A percentile compares a stretch with the other conserved stretches of the same genome.
Conservation (phyloP, 1,140 invertebrate species). For the Ceratosolen fusciceps region DNA sequence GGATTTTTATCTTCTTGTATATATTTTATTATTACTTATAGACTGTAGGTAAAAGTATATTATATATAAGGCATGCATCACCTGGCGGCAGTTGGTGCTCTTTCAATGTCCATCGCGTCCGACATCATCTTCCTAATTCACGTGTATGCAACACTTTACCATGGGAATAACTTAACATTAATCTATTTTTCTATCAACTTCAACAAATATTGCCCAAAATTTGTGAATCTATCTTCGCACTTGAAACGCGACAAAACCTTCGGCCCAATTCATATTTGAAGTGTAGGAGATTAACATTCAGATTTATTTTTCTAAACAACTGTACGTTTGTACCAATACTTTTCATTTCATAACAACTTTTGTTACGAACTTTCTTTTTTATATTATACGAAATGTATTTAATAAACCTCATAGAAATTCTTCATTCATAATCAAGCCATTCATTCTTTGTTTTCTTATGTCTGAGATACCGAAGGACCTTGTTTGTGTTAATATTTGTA, state of each 20-base stretch:
- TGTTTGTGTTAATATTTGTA: not conserved
- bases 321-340: slow-evolving; percentile 28
- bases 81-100: slow-evolving; percentile 64
- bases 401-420: slow-evolving; percentile 25
- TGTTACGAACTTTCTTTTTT: slow-evolving; percentile 19
- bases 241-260: slow-evolving; percentile 11
- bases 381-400: not conserved
- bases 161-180: slow-evolving; percentile 43
- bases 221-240: slow-evolving; percentile 42
- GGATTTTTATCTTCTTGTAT: too few species aligned
- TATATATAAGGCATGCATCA: slow-evolving; percentile 69
- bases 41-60: slow-evolving; percentile 46
- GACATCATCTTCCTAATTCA: slow-evolving; percentile 37
- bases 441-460: not conserved
- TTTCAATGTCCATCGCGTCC: slow-evolving; percentile 55
- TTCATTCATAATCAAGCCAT: slow-evolving; percentile 10
- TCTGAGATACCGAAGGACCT: slow-evolving; percentile 29
- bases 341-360: slow-evolving; percentile 39
- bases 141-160: slow-evolving; percentile 46
- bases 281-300: slow-evolving; percentile 23
- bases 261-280: slow-evolving; percentile 33
- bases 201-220: slow-evolving; percentile 56
- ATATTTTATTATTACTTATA: slow-evolving; percentile 28
- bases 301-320: not conserved
- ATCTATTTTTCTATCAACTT: slow-evolving; percentile 53